Conservation (phyloP, 2,797 vertebrate genomes). For the Lacerta bilineata region DNA sequence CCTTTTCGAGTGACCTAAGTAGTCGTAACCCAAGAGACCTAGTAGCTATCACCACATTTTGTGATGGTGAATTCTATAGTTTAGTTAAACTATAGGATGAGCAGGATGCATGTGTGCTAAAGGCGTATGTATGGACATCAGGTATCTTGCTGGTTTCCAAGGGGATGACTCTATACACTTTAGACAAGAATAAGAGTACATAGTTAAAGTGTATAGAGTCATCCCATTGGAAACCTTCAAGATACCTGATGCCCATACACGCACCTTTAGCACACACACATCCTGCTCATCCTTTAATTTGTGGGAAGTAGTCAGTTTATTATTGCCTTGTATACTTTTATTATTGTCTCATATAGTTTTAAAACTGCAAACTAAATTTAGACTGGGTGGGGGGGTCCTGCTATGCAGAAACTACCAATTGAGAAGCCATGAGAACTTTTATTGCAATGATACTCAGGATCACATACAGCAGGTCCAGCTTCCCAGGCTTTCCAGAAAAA, state of each 20-base stretch:
- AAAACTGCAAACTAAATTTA: not conserved
- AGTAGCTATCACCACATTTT: too few species aligned
- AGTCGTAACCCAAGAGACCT: too few species aligned
- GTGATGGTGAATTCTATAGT: too few species aligned
- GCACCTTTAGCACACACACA: not conserved
- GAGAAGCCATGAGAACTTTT: conserved; percentile 3
- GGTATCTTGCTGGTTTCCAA: too few species aligned
- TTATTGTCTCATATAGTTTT: not conserved
- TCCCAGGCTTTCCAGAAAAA: not conserved
- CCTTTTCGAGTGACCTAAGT: too few species aligned
- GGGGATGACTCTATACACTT: too few species aligned
- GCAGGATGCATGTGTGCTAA: too few species aligned
- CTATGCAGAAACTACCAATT: not conserved
- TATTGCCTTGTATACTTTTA: not conserved
- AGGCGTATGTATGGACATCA: too few species aligned
- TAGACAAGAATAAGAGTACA: too few species aligned
- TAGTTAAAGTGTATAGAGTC: not conserved
- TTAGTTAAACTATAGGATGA: too few species aligned
- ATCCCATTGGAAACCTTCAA: not conserved
- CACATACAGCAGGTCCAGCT: not conserved
- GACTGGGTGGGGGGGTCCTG: too few species aligned
- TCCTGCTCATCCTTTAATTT: conserved; percentile 4
- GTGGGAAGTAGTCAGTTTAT: conserved; percentile 11
- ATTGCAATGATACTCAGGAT: not conserved
- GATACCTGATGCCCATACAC: not conserved